These are phyloP conservation scores for Clarias pachynema DNA, from an alignment of 2,797 vertebrate genomes.

Conservation along the genomic window DNA sequence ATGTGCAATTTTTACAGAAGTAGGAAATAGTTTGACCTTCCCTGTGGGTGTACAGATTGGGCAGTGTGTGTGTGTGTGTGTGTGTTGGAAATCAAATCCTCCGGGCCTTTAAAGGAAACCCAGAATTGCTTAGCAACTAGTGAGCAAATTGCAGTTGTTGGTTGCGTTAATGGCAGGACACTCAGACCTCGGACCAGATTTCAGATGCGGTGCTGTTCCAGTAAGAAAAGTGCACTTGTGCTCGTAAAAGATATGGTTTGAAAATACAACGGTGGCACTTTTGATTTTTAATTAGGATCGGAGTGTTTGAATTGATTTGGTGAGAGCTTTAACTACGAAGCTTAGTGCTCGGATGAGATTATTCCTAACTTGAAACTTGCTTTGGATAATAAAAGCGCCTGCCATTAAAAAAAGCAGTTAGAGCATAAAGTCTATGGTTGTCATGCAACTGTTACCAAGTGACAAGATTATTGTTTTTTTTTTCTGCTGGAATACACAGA, in stretches of 20 bases:
- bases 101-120: slow-evolving; percentile 38
- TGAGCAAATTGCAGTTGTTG: slow-evolving; percentile 30
- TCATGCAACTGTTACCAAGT: slow-evolving; percentile 2
- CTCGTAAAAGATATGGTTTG: not conserved
- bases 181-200: not conserved
- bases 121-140: slow-evolving; percentile 48
- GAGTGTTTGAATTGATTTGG: not conserved
- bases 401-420: not conserved
- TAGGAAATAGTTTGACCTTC: slow-evolving; percentile 26
- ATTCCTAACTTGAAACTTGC: not conserved
- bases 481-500: not conserved
- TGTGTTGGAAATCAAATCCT: slow-evolving; percentile 20
- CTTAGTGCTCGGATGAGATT: not conserved
- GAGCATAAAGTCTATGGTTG: not conserved
- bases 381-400: not conserved
- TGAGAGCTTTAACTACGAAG: not conserved
- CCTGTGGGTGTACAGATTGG: slow-evolving; percentile 35
- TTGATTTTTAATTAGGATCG: not conserved
- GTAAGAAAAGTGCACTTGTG: not conserved
- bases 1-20: slow-evolving; percentile 29
- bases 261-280: not conserved
- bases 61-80: slow-evolving; percentile 18
- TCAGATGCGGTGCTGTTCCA: not conserved
- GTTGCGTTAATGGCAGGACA: slow-evolving; percentile 5
- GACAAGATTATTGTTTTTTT: not conserved